These are phyloP conservation scores for Heliocidaris erythrogramma DNA, from an alignment of 35 echinoderm and acorn worm genomes.

Conservation along the genomic window DNA sequence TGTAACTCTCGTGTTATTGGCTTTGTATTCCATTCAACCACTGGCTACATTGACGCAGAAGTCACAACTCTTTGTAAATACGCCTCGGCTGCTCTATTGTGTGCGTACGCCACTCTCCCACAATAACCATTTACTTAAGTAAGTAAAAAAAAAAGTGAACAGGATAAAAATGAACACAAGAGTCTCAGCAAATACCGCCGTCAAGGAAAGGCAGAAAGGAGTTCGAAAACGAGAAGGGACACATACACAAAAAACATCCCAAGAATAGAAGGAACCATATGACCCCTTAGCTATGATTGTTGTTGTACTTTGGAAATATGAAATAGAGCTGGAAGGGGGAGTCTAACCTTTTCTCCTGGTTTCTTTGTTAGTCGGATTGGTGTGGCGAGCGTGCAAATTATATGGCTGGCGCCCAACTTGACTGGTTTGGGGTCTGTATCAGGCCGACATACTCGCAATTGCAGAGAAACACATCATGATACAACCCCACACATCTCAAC, in stretches of 20 bases:
- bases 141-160: constrained; percentile 26
- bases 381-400: constrained; percentile 39
- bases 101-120: constrained; percentile 44
- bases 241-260: not conserved
- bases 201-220: constrained; percentile 14
- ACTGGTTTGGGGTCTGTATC: not conserved
- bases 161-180: constrained; percentile 29
- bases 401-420: constrained; percentile 32
- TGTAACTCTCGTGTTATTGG: constrained; percentile 49
- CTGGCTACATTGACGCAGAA: constrained; percentile 48
- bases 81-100: constrained; percentile 43
- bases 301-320: constrained; percentile 3
- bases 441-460: not conserved
- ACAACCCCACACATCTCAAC: not conserved
- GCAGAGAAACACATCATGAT: not conserved
- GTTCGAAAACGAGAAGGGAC: not conserved
- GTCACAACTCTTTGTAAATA: constrained; percentile 50
- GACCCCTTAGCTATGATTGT: constrained; percentile 22
- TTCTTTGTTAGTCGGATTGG: constrained; percentile 25
- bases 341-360: constrained; percentile 33
- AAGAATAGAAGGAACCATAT: not conserved
- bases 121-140: constrained; percentile 49
- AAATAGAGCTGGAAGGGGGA: constrained; percentile 17
- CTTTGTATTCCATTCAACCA: constrained; percentile 48
- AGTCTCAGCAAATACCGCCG: constrained; percentile 35